Evolutionary conservation across 1,140 invertebrate genomes (phyloP).

Genomic region (Drosophila nannoptera): DNA sequence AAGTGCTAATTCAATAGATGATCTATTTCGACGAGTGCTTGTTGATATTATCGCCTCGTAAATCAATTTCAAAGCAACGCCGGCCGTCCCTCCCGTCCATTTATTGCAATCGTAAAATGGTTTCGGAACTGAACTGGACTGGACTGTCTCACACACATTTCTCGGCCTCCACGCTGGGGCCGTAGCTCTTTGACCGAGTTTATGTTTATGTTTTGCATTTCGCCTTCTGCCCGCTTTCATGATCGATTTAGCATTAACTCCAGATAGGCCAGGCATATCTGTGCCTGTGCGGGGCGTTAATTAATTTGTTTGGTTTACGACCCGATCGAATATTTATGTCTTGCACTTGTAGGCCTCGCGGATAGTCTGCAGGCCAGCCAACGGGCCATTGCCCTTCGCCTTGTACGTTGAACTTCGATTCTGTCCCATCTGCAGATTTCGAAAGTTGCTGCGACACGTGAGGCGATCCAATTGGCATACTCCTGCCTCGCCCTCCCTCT

Average conservation of each 20-base stretch:
- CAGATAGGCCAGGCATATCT: conserved; percentile 14
- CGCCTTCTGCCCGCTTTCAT: conserved; percentile 34
- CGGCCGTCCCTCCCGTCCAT: conserved; percentile 13
- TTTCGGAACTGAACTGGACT: conserved; percentile 28
- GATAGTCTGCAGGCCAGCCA: conserved; percentile 38
- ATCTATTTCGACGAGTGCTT: conserved; percentile 22
- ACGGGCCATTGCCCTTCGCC: conserved; percentile 33
- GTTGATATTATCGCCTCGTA: conserved; percentile 56
- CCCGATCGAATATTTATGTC: conserved; percentile 37
- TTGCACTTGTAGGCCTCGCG: conserved; percentile 24
- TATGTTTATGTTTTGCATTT: conserved; percentile 42
- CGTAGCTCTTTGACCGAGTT: conserved; percentile 30
- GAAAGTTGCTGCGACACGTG: conserved; percentile 23
- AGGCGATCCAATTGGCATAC: background rate
- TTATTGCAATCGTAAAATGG: conserved; percentile 60
- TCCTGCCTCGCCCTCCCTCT: background rate
- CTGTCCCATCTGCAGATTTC: background rate
- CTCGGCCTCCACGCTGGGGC: conserved; percentile 6
- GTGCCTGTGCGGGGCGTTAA: conserved; percentile 28
- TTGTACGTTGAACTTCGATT: conserved; percentile 56
- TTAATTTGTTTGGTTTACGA: conserved; percentile 67
- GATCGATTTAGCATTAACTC: conserved; percentile 61
- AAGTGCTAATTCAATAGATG: conserved; percentile 36
- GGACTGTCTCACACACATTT: conserved; percentile 15
- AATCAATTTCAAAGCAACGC: conserved; percentile 51